phyloP scores from a whole-genome alignment of 2,797 vertebrate genomes.

The Brotula barbata region DNA sequence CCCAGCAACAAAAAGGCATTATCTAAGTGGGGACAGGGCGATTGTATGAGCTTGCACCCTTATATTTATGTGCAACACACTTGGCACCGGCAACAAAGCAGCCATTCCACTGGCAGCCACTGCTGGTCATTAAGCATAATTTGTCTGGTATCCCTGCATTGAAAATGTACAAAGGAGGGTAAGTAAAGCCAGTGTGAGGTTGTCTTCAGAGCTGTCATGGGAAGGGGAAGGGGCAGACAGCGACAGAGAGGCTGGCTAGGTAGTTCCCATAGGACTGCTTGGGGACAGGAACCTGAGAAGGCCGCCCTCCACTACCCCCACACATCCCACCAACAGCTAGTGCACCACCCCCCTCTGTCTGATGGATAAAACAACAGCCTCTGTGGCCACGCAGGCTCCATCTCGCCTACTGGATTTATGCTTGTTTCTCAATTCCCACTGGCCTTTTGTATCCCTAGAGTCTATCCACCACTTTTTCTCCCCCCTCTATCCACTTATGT shows the following conservation, averaged over 20 bases:
- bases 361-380: conserved; percentile 71
- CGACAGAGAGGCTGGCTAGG: conserved; percentile 67
- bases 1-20: conserved; percentile 40
- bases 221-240: conserved; percentile 67
- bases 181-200: conserved; percentile 74
- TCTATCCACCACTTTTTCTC: background rate
- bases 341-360: conserved; percentile 33
- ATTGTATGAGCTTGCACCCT: conserved; percentile 31
- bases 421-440: conserved; percentile 49
- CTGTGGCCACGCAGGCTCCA: conserved; percentile 71
- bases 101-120: conserved; percentile 65
- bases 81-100: conserved; percentile 69
- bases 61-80: conserved; percentile 56
- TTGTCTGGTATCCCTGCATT: conserved; percentile 79
- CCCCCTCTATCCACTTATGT: conserved; percentile 5
- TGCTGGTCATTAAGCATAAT: conserved; percentile 73
- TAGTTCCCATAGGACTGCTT: conserved; percentile 67
- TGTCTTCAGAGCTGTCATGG: conserved; percentile 76
- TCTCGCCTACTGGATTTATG: conserved; percentile 64
- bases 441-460: no score
- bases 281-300: conserved; percentile 74
- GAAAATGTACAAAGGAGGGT: conserved; percentile 71
- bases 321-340: conserved; percentile 43
- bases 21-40: conserved; percentile 31
- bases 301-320: conserved; percentile 15